Evolutionary conservation across 2,797 vertebrate species (phyloP), one percentile per base, ranked within the genome.

Genomic region (Synaphobranchus kaupii): DNA sequence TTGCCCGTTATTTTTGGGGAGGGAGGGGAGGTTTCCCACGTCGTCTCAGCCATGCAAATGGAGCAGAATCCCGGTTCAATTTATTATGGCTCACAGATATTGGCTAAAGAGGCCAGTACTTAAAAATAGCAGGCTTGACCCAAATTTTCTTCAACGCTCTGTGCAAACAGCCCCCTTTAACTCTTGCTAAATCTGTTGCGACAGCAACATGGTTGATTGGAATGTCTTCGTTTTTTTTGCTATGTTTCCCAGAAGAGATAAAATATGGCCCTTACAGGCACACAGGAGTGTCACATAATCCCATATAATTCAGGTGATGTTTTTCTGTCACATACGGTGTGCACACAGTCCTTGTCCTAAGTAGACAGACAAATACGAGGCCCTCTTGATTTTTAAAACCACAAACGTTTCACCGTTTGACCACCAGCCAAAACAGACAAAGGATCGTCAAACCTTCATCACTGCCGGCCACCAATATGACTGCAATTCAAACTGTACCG

Each of bases 81-180:
- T 83, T 88, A 91, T 92, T 93, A 92, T 92, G 89, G 90, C 93
- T 93, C 86, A 68, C 85, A 94, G 92, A 94, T 92, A 89, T 90
- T 92, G 93, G 93, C 92, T 93, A 92, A 95, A 94, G 91, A 92
- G 91, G 91, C 90, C 90, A 90, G 84, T 92, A 92, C 91, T 94
- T 94, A 93, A 94, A 95, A 95, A 95, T 94, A 95, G 94, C 94
- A 94, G 94, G 92, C 95, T 90, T 96, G 96, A 96, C 95, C 95
- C 91, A 96, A 92, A 95, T 96, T 93, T 93, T 91, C 86, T 91
- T 92, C 89, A 92, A 91, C 95, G 93, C 93, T 93, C 87, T 89
- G 90, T 91, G 87, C 89, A 92, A 95, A 87, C 68, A 60, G n/a
- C 87, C 73, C 60, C 47, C 28, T 85, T 54, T 85, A 63, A 81